Percentiles rank a stretch among this genome's conserved stretches.
Evolutionary conservation across 2,888 invertebrate genomes (phyloP).

Genomic region (Scaptodrosophila latifasciaeformis): DNA sequence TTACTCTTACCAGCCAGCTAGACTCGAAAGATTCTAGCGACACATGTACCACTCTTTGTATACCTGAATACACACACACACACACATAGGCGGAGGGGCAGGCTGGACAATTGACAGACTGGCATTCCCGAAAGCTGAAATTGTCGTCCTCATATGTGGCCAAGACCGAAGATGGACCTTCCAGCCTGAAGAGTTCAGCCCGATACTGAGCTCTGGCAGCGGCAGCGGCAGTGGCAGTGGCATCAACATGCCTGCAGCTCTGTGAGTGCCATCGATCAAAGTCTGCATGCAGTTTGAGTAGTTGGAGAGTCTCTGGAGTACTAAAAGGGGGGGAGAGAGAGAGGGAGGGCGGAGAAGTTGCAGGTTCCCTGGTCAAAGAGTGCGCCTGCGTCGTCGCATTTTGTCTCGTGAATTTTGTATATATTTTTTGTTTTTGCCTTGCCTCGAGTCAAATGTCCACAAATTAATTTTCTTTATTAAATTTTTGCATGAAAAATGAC

Average conservation of each 20-base stretch:
- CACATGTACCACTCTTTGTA: constrained; percentile 24
- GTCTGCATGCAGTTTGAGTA: constrained; percentile 61
- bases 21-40: no score
- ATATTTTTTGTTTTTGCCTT: constrained; percentile 52
- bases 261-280: constrained; percentile 66
- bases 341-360: not conserved
- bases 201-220: not conserved
- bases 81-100: not conserved
- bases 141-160: constrained; percentile 43
- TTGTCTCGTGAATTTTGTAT: constrained; percentile 9
- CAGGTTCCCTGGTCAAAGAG: constrained; percentile 14
- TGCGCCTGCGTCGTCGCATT: constrained; percentile 6
- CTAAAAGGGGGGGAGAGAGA: not conserved
- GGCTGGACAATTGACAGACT: constrained; percentile 1
- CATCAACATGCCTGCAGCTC: constrained; percentile 47
- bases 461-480: constrained; percentile 69
- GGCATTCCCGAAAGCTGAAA: constrained; percentile 36
- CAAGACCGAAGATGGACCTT: constrained; percentile 10
- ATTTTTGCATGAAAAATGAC: constrained; percentile 69
- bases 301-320: constrained; percentile 11
- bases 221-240: not conserved
- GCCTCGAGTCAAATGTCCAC: constrained; percentile 68
- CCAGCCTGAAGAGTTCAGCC: constrained; percentile 8
- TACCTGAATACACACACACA: no score
- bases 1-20: no score